Evolutionary conservation across 2,888 invertebrate species (phyloP).

Genomic region (Trimorus sp.): DNA sequence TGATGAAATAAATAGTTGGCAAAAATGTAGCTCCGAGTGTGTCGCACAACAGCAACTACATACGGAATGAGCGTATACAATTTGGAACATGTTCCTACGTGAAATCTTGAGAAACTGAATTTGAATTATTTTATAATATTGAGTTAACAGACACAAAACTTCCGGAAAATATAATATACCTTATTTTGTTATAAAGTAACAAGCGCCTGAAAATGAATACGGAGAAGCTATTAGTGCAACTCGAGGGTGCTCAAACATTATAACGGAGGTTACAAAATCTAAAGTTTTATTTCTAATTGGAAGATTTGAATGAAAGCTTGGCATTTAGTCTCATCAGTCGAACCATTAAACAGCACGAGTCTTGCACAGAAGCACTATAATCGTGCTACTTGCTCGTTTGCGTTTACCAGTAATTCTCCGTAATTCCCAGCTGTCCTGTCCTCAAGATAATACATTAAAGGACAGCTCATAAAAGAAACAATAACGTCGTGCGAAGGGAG

Average conservation of each 20-base stretch:
- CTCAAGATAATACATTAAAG: constrained; percentile 60
- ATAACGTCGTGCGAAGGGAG: constrained; percentile 46
- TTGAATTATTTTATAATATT: too few relatives aligned
- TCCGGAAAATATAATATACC: too few relatives aligned
- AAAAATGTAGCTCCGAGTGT: too few relatives aligned
- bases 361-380: constrained; percentile 61
- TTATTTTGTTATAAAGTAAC: constrained; percentile 7
- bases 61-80: too few relatives aligned
- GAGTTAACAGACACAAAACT: too few relatives aligned
- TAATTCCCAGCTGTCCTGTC: constrained; percentile 72
- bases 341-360: constrained; percentile 65
- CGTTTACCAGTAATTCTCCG: constrained; percentile 72
- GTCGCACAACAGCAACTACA: too few relatives aligned
- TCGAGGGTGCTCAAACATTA: constrained; percentile 24
- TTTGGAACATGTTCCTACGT: too few relatives aligned
- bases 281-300: constrained; percentile 58
- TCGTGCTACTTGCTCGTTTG: constrained; percentile 68
- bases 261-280: constrained; percentile 41
- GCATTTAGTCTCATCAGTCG: constrained; percentile 62
- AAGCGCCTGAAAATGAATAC: constrained; percentile 26
- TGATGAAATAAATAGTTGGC: too few relatives aligned
- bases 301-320: constrained; percentile 64
- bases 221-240: constrained; percentile 28
- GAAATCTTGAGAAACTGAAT: too few relatives aligned
- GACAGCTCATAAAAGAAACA: constrained; percentile 55